phyloP scores from a whole-genome alignment of 1,140 invertebrate genomes.

The Archivesica marissinica region DNA sequence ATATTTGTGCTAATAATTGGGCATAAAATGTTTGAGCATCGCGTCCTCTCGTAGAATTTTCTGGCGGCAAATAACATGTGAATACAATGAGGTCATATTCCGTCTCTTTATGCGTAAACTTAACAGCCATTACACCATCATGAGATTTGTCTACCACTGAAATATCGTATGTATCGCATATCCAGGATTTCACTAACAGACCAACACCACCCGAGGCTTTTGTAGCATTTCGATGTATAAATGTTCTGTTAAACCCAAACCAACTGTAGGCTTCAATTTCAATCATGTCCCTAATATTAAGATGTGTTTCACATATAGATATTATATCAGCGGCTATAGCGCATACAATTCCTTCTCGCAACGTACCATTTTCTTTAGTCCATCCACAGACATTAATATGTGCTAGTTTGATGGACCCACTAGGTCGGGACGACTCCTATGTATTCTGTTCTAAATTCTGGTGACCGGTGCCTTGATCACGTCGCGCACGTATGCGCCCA shows the following conservation, averaged over 20 bases:
- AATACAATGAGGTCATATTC: slow-evolving; percentile 53
- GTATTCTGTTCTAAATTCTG: not conserved
- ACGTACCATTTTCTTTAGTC: slow-evolving; percentile 47
- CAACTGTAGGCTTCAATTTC: slow-evolving; percentile 3
- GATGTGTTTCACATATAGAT: slow-evolving; percentile 40
- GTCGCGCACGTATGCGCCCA: slow-evolving; percentile 24
- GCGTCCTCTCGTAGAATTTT: slow-evolving; percentile 23
- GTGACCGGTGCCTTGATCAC: not conserved
- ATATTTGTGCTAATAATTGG: slow-evolving; percentile 38
- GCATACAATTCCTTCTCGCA: slow-evolving; percentile 23
- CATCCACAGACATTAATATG: slow-evolving; percentile 53
- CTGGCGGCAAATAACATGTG: slow-evolving; percentile 36
- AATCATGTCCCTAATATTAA: not conserved
- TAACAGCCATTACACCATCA: slow-evolving; percentile 52
- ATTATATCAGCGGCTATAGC: slow-evolving; percentile 45
- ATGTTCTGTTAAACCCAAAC: slow-evolving; percentile 46
- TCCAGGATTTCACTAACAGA: slow-evolving; percentile 48
- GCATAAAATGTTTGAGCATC: slow-evolving; percentile 50
- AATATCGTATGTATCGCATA: slow-evolving; percentile 13
- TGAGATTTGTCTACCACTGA: slow-evolving; percentile 21
- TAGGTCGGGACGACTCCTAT: slow-evolving; percentile 49
- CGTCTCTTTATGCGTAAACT: not conserved
- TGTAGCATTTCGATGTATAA: slow-evolving; percentile 51
- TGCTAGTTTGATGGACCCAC: slow-evolving; percentile 18
- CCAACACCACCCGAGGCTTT: slow-evolving; percentile 63